Percentiles rank a stretch among this genome's conserved stretches.
phyloP scores from a whole-genome alignment of 2,888 invertebrate species.

The Agriopis aurantiaria region DNA sequence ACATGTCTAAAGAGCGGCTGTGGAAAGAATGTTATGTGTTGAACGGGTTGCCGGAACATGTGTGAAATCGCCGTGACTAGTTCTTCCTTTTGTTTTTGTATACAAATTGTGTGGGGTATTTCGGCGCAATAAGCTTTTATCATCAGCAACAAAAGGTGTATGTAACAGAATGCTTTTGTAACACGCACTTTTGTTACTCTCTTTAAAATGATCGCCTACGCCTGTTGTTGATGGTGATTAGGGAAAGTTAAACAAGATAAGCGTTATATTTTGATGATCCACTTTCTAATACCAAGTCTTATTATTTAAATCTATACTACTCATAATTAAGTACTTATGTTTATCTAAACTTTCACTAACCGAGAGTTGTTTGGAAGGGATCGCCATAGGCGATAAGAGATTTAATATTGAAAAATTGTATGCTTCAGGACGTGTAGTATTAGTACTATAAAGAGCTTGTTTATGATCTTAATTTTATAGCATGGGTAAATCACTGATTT shows the following conservation, averaged over 20 bases:
- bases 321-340: not conserved
- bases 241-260: slow-evolving; percentile 18
- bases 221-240: slow-evolving; percentile 11
- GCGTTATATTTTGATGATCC: slow-evolving; percentile 23
- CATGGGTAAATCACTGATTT: not conserved
- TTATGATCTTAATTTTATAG: not conserved
- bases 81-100: slow-evolving; percentile 46
- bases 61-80: slow-evolving; percentile 65
- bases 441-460: not conserved
- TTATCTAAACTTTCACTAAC: slow-evolving; percentile 11
- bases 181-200: slow-evolving; percentile 13
- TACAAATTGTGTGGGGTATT: slow-evolving; percentile 32
- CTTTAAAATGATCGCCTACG: slow-evolving; percentile 3
- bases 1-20: slow-evolving; percentile 68
- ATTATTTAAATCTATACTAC: slow-evolving; percentile 10
- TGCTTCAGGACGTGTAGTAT: not conserved
- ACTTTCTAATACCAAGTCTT: slow-evolving; percentile 20
- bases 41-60: slow-evolving; percentile 55
- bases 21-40: slow-evolving; percentile 54
- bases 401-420: not conserved
- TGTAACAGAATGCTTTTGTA: slow-evolving; percentile 19
- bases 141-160: slow-evolving; percentile 6
- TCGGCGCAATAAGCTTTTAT: slow-evolving; percentile 24
- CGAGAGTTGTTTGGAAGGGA: not conserved
- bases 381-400: not conserved